These are phyloP conservation scores for Plagodis dolabraria DNA, from an alignment of 2,888 invertebrate species.

Conservation along the genomic window DNA sequence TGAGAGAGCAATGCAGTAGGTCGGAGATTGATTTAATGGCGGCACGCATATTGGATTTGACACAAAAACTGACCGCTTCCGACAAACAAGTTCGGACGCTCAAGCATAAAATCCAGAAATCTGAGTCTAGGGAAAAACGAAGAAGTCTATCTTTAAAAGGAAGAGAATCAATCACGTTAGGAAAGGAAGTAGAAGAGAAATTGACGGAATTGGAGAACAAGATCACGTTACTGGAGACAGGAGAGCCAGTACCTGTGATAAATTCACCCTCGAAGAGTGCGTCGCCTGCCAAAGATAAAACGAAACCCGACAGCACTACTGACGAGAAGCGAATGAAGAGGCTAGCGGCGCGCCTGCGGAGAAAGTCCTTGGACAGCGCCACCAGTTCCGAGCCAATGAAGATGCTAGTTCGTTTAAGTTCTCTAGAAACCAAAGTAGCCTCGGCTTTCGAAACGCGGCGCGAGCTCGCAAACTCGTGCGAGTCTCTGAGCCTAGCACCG, in stretches of 20 bases:
- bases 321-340: slow-evolving; percentile 82
- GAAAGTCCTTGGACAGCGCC: slow-evolving; percentile 92
- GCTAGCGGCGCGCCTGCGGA: slow-evolving; percentile 84
- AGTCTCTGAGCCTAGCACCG: slow-evolving; percentile 79
- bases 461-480: slow-evolving; percentile 82
- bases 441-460: slow-evolving; percentile 80
- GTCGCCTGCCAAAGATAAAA: slow-evolving; percentile 83
- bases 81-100: slow-evolving; percentile 92
- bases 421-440: slow-evolving; percentile 91
- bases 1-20: slow-evolving; percentile 86
- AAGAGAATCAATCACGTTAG: slow-evolving; percentile 91
- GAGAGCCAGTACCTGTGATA: slow-evolving; percentile 71
- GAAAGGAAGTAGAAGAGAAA: slow-evolving; percentile 94
- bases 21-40: slow-evolving; percentile 93
- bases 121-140: slow-evolving; percentile 91
- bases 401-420: slow-evolving; percentile 90
- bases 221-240: slow-evolving; percentile 87
- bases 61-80: slow-evolving; percentile 91
- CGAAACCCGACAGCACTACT: slow-evolving; percentile 73
- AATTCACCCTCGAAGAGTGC: slow-evolving; percentile 81
- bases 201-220: slow-evolving; percentile 92
- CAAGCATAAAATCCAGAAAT: slow-evolving; percentile 91
- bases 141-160: slow-evolving; percentile 93
- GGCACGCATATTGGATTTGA: slow-evolving; percentile 92
- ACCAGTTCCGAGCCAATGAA: slow-evolving; percentile 92